Conservation (phyloP, 2,797 vertebrate genomes). For the Falco naumanni region DNA sequence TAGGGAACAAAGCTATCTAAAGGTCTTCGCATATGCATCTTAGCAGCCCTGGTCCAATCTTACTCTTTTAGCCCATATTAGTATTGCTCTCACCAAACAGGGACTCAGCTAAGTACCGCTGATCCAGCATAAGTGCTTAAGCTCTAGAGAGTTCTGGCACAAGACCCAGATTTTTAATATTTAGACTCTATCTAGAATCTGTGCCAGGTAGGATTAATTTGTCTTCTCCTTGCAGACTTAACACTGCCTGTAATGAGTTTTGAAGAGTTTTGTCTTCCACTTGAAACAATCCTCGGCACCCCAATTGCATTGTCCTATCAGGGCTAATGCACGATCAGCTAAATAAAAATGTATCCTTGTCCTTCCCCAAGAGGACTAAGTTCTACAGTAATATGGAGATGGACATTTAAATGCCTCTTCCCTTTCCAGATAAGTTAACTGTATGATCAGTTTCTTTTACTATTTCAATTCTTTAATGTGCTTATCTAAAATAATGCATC, state of each 20-base stretch:
- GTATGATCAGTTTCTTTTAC: neutral
- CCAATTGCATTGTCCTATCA: neutral
- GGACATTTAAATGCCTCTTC: neutral
- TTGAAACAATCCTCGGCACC: neutral
- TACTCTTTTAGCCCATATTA: neutral
- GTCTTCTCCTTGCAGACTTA: neutral
- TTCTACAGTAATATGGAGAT: neutral
- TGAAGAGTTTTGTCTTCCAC: neutral
- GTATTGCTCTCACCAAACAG: neutral
- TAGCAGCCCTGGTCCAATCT: neutral
- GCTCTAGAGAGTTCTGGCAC: neutral
- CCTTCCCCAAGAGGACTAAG: neutral
- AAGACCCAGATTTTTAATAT: neutral
- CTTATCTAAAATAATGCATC: neutral
- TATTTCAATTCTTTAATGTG: neutral
- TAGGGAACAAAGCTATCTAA: neutral
- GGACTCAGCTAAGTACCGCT: neutral
- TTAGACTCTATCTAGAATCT: neutral
- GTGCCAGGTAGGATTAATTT: neutral
- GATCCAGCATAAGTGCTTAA: neutral
- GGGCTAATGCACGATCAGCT: neutral
- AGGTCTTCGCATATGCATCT: neutral
- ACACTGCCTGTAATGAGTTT: neutral
- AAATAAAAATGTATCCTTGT: neutral
- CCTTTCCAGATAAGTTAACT: neutral